A percentile compares a stretch with the other conserved stretches of the same genome.
Conservation (phyloP, 2,797 vertebrate species). For the Danio kyathit region DNA sequence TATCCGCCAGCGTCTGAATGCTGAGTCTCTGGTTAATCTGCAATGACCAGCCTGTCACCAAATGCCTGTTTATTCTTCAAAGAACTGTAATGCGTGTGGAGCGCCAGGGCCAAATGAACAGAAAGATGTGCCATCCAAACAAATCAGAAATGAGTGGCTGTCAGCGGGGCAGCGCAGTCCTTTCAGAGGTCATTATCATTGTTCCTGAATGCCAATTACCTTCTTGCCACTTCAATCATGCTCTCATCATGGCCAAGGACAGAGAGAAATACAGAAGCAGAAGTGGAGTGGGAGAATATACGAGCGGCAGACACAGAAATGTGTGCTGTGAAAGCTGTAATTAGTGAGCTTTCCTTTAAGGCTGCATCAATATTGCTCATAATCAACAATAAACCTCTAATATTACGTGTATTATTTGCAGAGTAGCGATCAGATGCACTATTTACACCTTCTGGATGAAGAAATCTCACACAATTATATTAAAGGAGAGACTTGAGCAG, state of each 20-base stretch:
- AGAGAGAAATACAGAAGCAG: conserved; percentile 19
- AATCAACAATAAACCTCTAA: not conserved
- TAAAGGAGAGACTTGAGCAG: not conserved
- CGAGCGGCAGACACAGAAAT: conserved; percentile 31
- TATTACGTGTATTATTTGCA: not conserved
- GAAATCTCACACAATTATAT: too few relatives aligned
- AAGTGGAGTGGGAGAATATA: conserved; percentile 33
- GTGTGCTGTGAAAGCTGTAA: not conserved
- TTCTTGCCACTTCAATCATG: conserved; percentile 63
- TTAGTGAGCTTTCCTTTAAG: not conserved
- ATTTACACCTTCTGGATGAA: too few relatives aligned
- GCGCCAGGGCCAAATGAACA: not conserved
- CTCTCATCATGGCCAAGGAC: conserved; percentile 1
- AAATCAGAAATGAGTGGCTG: conserved; percentile 61
- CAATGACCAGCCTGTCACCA: conserved; percentile 19
- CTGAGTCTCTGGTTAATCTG: not conserved
- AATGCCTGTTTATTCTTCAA: conserved; percentile 36
- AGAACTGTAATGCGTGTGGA: conserved; percentile 26
- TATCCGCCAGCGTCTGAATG: not conserved
- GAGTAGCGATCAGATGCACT: not conserved
- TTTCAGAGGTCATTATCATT: conserved; percentile 60
- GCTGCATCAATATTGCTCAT: conserved; percentile 14
- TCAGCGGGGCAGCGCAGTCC: conserved; percentile 43
- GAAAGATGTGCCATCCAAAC: conserved; percentile 58
- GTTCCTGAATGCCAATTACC: conserved; percentile 66